Base-by-base conservation (phyloP, 2,888 invertebrate genomes). In the Ganaspis brasiliensis region DNA sequence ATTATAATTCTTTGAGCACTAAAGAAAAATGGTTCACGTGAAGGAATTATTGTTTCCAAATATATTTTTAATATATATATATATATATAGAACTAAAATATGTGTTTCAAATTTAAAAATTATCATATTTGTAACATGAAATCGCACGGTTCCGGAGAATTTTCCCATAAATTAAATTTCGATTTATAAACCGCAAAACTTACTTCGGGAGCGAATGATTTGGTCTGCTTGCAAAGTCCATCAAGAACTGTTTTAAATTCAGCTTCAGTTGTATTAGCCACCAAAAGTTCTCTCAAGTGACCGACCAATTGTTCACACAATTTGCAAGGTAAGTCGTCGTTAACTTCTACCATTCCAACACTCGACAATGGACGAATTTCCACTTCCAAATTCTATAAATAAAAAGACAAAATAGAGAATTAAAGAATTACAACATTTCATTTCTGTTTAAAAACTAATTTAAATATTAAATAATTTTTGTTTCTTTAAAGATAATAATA, bases 211-310 rank as follows among this genome's bases (percentile, higher is more conserved):
- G 95, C 93, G 91, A 97, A 97, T 10, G 93, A 92, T 77, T 94
- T 94, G 0, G 96, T 95, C 92, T 97, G 96, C 81, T 95, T 96
- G 92, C 97, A 97, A 4, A 97, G 92, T 78, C 97, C 96, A 87
- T 94, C 92, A 14, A 97, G 89, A 0, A 97, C 95, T 87, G 93
- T 92, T 90, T 96, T 94, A 92, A 98, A 98, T 92, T 98, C 97
- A 0, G 92, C 85, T 90, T 96, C 96, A 0, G 98, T 97, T 0
- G 97, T 97, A 89, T 98, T 97, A 19, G 97, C 95, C 35, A 96
- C 93, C 26, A 98, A 91, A 6, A 97, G 93, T 88, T 97, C 96
- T 79, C 95, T 94, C 82, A 97, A 92, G 91, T 98, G 97, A 24
- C 92, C 92, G 0, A 97, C 95, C 71, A 98, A 92, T 89, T 97